Evolutionary conservation across 1,140 invertebrate genomes (phyloP), one percentile per base, ranked within the genome.

Genomic region (Sitodiplosis mosellana): DNA sequence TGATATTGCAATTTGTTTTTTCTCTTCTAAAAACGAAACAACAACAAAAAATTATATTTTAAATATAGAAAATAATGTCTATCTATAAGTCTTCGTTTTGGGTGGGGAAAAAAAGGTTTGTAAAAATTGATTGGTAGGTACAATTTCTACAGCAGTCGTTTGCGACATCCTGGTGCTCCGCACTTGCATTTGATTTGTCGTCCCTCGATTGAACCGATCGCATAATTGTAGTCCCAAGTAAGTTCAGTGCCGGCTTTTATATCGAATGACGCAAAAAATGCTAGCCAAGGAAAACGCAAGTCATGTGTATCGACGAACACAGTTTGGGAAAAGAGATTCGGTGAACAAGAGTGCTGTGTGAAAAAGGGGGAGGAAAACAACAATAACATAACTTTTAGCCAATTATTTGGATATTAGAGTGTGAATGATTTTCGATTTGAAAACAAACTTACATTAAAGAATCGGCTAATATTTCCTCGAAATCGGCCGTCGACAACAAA

Each of bases 301-400:
- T 97, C 93, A 67, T 97, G 92, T 1, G 91, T 95, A 64, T 97
- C 92, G 17, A 96, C 90, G 65, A 97, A 95, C 6, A 97, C 91
- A 69, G 95, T 96, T 69, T 98, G 93, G 0, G 96, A 92, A 67
- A 94, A 95, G 6, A 94, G 81, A 67, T 97, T 97, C 7, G 93
- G 94, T 44, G 75, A 74, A 61, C 93, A 97, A 1, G 87, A 94
- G 65, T 97, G 89, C 88, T 94, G 72, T 52, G 34, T 36, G 34
- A 10, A 10, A 36, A 63, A 52, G 51, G 63, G 58, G 52, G 45
- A 36, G 48, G 55, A 51, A 49, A 48, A 37, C 34, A 46, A 11
- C 38, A 46, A 47, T 19, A 18, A 40, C 11, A 20, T 27, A 18
- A 40, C 3, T 18, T 4, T 40, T 40, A n/a, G 14, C 6, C 12